phyloP scores from a whole-genome alignment of 2,888 invertebrate species.

The Muscina levida region DNA sequence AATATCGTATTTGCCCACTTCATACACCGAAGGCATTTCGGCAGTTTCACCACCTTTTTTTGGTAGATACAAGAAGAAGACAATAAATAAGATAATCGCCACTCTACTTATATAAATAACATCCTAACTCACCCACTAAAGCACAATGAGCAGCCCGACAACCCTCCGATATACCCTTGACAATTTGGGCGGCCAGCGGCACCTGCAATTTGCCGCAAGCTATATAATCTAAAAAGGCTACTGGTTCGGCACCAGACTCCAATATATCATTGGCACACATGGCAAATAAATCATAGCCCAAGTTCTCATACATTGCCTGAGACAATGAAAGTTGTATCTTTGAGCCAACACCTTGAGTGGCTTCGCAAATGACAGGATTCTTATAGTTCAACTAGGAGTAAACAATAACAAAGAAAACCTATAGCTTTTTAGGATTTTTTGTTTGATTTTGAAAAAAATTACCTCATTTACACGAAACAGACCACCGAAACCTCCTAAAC shows the following conservation, averaged over 20 bases:
- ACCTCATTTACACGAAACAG: slow-evolving; percentile 90
- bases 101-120: background rate
- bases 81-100: background rate
- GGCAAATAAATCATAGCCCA: slow-evolving; percentile 97
- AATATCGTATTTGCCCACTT: slow-evolving; percentile 92
- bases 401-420: background rate
- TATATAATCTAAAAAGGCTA: slow-evolving; percentile 98
- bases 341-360: slow-evolving; percentile 98
- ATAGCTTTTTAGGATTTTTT: background rate
- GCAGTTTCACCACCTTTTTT: slow-evolving; percentile 92
- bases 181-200: slow-evolving; percentile 87
- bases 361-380: slow-evolving; percentile 94
- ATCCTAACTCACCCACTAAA: slow-evolving; percentile 86
- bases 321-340: slow-evolving; percentile 95
- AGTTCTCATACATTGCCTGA: slow-evolving; percentile 87
- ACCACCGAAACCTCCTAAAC: slow-evolving; percentile 96
- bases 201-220: slow-evolving; percentile 93
- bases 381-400: slow-evolving; percentile 80
- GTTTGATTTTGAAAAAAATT: slow-evolving; percentile 46
- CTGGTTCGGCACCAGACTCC: slow-evolving; percentile 96
- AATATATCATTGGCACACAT: slow-evolving; percentile 99
- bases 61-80: background rate
- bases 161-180: slow-evolving; percentile 93
- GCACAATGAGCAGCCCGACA: slow-evolving; percentile 93
- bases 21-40: slow-evolving; percentile 98